phyloP scores from a whole-genome alignment of 2,888 invertebrate genomes.

The Blastobasis lacticolella region DNA sequence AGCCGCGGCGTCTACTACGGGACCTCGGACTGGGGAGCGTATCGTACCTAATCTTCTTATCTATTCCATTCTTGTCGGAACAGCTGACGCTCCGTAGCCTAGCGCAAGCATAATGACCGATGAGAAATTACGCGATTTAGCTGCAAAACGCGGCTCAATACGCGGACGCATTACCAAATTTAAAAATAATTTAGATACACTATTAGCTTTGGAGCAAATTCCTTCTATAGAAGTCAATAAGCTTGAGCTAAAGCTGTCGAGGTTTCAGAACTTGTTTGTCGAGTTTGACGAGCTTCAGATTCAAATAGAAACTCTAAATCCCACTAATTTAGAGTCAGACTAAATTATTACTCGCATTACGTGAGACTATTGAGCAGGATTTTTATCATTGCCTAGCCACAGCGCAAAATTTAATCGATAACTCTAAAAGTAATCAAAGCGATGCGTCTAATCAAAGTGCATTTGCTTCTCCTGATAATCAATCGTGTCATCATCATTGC shows the following conservation, averaged over 20 bases:
- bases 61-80: background rate
- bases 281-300: conserved; percentile 3
- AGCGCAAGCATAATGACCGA: background rate
- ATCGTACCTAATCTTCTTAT: background rate
- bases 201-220: background rate
- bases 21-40: background rate
- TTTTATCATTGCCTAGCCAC: background rate
- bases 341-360: background rate
- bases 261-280: conserved; percentile 1
- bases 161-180: conserved; percentile 1
- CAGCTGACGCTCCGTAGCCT: too few relatives aligned
- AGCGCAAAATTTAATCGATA: background rate
- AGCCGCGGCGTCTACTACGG: background rate
- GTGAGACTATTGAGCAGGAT: background rate
- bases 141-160: conserved; percentile 2
- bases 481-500: background rate
- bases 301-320: conserved; percentile 2
- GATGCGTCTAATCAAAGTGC: background rate
- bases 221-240: background rate
- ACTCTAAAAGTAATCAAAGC: background rate
- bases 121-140: background rate
- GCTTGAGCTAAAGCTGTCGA: conserved; percentile 1
- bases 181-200: background rate
- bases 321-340: background rate
- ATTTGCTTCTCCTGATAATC: background rate